These are phyloP conservation scores for Kobus ellipsiprymnus DNA, from an alignment of 2,113 vertebrate species.

Conservation along the genomic window DNA sequence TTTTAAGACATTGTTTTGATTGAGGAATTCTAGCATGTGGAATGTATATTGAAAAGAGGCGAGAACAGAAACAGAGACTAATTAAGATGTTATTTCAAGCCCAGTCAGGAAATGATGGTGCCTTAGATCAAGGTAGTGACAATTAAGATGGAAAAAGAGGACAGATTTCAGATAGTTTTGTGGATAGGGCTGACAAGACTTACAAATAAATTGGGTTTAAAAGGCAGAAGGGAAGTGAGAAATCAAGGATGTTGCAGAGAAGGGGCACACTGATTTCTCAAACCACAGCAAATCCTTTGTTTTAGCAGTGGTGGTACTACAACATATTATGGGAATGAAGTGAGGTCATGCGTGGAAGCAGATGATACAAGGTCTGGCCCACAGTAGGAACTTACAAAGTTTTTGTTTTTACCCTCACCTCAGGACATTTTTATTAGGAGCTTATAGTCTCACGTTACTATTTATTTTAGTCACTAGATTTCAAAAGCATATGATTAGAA, in stretches of 20 bases:
- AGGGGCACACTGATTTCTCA: background rate
- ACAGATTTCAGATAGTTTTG: background rate
- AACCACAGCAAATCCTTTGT: background rate
- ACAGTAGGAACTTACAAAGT: background rate
- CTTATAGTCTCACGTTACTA: background rate
- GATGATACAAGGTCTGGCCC: background rate
- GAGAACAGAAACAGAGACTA: background rate
- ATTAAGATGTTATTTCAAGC: background rate
- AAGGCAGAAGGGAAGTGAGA: background rate
- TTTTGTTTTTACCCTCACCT: background rate
- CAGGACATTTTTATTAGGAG: background rate
- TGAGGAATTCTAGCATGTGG: background rate
- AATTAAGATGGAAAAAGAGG: background rate
- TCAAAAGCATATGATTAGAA: background rate
- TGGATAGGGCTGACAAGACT: background rate
- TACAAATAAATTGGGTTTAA: background rate
- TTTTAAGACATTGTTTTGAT: background rate
- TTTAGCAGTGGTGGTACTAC: background rate
- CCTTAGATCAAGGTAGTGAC: background rate
- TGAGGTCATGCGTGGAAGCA: background rate
- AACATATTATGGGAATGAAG: background rate
- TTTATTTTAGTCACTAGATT: background rate
- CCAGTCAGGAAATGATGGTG: background rate
- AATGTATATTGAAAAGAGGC: background rate
- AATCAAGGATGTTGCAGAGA: background rate